These are phyloP conservation scores for Mionectes olivaceus DNA, from an alignment of 2,797 vertebrate genomes.

Conservation along the genomic window DNA sequence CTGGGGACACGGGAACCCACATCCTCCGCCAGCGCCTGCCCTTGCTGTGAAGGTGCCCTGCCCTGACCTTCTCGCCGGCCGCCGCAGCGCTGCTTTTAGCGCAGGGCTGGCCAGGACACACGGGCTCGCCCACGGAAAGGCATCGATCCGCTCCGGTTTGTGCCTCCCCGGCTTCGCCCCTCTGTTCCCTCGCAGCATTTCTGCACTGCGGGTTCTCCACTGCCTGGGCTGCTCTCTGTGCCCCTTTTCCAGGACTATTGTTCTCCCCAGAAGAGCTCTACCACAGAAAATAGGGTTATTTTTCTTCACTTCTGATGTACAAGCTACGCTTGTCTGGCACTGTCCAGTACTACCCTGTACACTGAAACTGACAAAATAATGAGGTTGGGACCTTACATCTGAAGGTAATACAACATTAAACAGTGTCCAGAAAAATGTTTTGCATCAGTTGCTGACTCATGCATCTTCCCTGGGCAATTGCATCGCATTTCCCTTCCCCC, in stretches of 20 bases:
- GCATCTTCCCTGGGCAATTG: not conserved
- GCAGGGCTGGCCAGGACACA: not conserved
- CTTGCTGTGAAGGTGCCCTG: not conserved
- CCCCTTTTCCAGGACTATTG: not conserved
- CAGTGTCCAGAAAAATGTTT: not conserved
- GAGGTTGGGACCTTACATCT: not conserved
- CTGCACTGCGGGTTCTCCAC: not conserved
- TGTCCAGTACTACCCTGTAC: not conserved
- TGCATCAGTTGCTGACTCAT: constrained; percentile 53
- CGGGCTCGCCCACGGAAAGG: not conserved
- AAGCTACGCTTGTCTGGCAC: not conserved
- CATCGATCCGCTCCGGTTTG: constrained; percentile 11
- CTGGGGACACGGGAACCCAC: not conserved
- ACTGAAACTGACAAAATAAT: not conserved
- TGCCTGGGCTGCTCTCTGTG: not conserved
- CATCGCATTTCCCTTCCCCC: not conserved
- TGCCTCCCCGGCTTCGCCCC: not conserved
- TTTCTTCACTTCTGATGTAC: not conserved
- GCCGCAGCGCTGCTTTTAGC: constrained; percentile 41
- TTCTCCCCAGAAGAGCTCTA: not conserved
- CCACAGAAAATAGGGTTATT: not conserved
- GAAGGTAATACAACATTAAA: not conserved
- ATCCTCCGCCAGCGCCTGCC: not conserved
- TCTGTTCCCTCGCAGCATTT: not conserved
- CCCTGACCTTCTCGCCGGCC: not conserved